Evolutionary conservation across 2,113 vertebrate species (phyloP).

Genomic region (Picathartes gymnocephalus): DNA sequence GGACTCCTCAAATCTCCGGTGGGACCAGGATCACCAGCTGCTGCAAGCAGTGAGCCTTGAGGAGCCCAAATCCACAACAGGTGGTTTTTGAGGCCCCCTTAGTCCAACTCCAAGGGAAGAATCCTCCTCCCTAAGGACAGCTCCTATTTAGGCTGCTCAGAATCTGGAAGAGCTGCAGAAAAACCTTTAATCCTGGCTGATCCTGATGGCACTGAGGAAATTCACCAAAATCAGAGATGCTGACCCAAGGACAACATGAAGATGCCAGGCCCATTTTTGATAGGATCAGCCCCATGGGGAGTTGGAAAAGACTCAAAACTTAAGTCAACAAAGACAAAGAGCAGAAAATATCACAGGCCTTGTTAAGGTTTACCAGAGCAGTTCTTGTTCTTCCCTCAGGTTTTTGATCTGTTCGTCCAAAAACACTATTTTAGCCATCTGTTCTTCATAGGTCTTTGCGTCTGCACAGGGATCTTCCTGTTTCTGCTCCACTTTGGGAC

Average conservation of each 20-base stretch:
- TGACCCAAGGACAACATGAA: not conserved
- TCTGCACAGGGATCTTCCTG: not conserved
- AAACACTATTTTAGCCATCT: constrained; percentile 54
- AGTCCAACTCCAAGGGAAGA: not conserved
- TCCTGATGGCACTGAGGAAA: not conserved
- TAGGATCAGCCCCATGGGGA: not conserved
- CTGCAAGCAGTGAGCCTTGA: not conserved
- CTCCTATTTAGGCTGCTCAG: not conserved
- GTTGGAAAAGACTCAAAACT: not conserved
- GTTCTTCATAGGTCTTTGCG: constrained; percentile 45
- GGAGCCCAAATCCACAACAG: not conserved
- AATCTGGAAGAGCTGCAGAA: not conserved
- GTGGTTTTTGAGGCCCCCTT: not conserved
- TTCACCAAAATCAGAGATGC: not conserved
- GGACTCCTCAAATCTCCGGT: not conserved
- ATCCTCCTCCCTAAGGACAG: not conserved
- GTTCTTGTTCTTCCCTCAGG: constrained; percentile 70
- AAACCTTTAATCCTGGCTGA: not conserved
- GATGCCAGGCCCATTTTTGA: not conserved
- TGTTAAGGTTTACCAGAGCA: constrained; percentile 50
- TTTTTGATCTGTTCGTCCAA: constrained; percentile 68
- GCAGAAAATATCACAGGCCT: not conserved
- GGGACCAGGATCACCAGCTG: not conserved
- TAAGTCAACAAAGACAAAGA: not conserved
- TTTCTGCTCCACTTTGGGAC: not conserved